Evolutionary conservation across 2,797 vertebrate species (phyloP), one percentile per base, ranked within the genome.

Genomic region (Pseudopleuronectes americanus): DNA sequence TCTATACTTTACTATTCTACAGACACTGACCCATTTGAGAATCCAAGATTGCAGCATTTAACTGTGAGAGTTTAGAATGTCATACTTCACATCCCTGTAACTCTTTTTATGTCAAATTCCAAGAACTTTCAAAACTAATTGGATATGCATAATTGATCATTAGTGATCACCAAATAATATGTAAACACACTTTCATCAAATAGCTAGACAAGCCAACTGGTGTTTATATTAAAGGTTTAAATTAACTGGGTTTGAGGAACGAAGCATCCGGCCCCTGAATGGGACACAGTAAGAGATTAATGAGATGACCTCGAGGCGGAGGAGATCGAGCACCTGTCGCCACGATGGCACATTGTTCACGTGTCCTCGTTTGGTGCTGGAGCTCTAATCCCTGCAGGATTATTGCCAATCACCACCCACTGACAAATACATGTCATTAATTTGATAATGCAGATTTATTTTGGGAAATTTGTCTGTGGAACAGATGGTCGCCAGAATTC

Each of bases 311-410:
- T 68, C 26, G 71, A 81, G 70, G 64, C 61, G 68, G 56, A 33
- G 36, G 68, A 71, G 79, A 84, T 74, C 57, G 38, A 81, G 66
- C 64, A 71, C 74, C 64, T 83, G 61, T 87, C 55, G 1, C 31
- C 21, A 10, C 9, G 78, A 80, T 55, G 82, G 77, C 64, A 52
- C 81, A 83, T 63, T 55, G 64, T 64, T 71, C 60, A 75, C 64
- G 66, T 13, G 49, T 38, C 64, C 41, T 67, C 33, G 23, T 64
- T 61, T 62, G 23, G 28, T 22, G 64, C 14, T 48, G 23, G 70
- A 68, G 36, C 47, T 64, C 57, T 19, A 51, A 70, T 38, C 58
- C 62, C 63, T 65, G 71, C 55, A 66, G 53, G 41, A 62, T 45
- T 62, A 62, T 16, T 19, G 23, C 21, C 24, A 41, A 59, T 56